phyloP scores from a whole-genome alignment of 1,140 invertebrate genomes.

The Eufriesea mexicana region DNA sequence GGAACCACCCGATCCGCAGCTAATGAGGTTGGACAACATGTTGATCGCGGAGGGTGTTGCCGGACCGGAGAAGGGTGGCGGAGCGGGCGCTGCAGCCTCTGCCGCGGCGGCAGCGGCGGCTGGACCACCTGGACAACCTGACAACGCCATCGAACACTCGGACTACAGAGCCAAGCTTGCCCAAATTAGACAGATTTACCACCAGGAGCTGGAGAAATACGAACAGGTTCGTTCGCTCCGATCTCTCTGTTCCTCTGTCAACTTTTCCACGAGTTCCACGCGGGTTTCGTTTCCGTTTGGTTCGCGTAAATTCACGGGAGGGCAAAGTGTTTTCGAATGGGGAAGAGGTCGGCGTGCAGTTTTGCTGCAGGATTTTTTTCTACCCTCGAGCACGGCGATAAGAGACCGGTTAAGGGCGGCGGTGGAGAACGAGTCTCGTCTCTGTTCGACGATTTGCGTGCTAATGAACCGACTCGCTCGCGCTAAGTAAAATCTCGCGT shows the following conservation, averaged over 20 bases:
- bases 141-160: slow-evolving; percentile 99
- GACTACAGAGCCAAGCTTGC: slow-evolving; percentile 99
- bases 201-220: slow-evolving; percentile 99
- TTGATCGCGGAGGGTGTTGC: slow-evolving; percentile 99
- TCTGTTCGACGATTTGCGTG: slow-evolving; percentile 71
- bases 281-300: too few relatives aligned
- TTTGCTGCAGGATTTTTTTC: not conserved
- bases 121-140: slow-evolving; percentile 88
- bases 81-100: slow-evolving; percentile 94
- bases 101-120: slow-evolving; percentile 94
- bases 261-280: too few relatives aligned
- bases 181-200: slow-evolving; percentile 99
- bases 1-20: slow-evolving; percentile 98
- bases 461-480: slow-evolving; percentile 70
- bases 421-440: not conserved
- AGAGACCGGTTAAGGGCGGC: slow-evolving; percentile 29
- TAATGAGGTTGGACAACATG: slow-evolving; percentile 99
- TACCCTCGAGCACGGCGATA: slow-evolving; percentile 32
- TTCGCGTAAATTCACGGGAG: not conserved
- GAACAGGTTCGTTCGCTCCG: slow-evolving; percentile 87
- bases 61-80: slow-evolving; percentile 98
- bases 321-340: slow-evolving; percentile 1
- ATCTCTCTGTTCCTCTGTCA: not conserved
- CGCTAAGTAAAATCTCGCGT: slow-evolving; percentile 77
- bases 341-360: slow-evolving; percentile 2